phyloP scores from a whole-genome alignment of 2,888 invertebrate species.

The Leucophenga maculata region DNA sequence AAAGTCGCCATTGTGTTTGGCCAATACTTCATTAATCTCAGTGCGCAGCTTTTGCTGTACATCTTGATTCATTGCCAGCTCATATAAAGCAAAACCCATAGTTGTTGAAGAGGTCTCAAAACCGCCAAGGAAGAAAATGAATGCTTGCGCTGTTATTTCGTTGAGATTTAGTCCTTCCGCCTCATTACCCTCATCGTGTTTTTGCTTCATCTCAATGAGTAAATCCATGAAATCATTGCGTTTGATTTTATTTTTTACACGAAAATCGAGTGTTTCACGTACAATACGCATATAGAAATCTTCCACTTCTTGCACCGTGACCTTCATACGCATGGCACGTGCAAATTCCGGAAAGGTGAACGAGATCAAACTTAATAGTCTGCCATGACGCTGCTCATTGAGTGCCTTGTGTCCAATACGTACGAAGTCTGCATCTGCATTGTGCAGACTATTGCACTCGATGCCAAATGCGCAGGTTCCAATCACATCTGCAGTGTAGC shows the following conservation, averaged over 20 bases:
- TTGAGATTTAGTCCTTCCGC: constrained; percentile 64
- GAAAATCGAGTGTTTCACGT: constrained; percentile 68
- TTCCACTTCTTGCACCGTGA: constrained; percentile 48
- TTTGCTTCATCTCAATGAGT: constrained; percentile 69
- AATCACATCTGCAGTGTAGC: constrained; percentile 74
- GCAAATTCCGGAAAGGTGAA: constrained; percentile 52
- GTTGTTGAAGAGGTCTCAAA: constrained; percentile 74
- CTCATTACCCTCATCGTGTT: constrained; percentile 51
- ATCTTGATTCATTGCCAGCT: constrained; percentile 72
- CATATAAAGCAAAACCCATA: constrained; percentile 73
- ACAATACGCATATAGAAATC: constrained; percentile 70
- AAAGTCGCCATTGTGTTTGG: constrained; percentile 65
- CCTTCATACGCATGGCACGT: constrained; percentile 49
- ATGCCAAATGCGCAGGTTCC: constrained; percentile 73
- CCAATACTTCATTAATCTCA: constrained; percentile 70
- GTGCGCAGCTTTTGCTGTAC: constrained; percentile 71
- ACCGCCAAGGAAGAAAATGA: constrained; percentile 75
- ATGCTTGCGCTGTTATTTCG: constrained; percentile 75
- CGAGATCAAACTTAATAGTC: constrained; percentile 46
- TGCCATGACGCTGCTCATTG: constrained; percentile 45
- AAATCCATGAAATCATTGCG: constrained; percentile 74
- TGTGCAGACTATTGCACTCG: constrained; percentile 71
- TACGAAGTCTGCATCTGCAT: constrained; percentile 69
- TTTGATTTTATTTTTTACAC: constrained; percentile 64
- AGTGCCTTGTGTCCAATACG: constrained; percentile 53